phyloP scores from a whole-genome alignment of 2,113 vertebrate genomes.

The Sceloporus tristichus region DNA sequence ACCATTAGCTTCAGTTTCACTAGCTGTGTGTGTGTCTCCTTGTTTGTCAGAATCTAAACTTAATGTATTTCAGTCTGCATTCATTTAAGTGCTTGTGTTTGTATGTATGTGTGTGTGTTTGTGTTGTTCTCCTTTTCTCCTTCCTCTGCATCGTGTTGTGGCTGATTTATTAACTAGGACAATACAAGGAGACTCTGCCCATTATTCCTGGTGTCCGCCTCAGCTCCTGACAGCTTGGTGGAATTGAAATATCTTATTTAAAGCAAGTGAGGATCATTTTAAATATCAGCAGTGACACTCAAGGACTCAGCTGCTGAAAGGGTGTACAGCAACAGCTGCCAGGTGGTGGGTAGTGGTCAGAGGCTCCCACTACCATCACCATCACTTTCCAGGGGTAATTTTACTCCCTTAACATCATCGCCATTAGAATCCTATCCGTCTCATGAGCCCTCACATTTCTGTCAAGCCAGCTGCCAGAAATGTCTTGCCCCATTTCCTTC shows the following conservation, averaged over 20 bases:
- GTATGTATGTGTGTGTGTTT: not conserved
- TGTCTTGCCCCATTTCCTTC: not conserved
- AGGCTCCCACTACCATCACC: not conserved
- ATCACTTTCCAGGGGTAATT: constrained; percentile 11
- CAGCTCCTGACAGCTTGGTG: constrained; percentile 79
- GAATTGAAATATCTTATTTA: constrained; percentile 82
- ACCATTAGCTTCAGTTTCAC: not conserved
- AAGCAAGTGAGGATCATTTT: constrained; percentile 77
- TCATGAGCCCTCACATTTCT: not conserved
- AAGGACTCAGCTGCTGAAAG: constrained; percentile 76
- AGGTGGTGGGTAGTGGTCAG: not conserved
- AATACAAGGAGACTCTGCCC: constrained; percentile 76
- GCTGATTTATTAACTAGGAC: constrained; percentile 79
- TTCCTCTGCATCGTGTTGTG: constrained; percentile 7
- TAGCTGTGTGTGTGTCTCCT: not conserved
- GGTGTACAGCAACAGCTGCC: constrained; percentile 21
- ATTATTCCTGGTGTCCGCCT: constrained; percentile 71
- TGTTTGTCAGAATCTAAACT: not conserved
- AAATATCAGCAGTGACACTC: constrained; percentile 79
- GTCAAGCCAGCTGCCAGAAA: constrained; percentile 15
- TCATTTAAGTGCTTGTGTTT: fast-evolving
- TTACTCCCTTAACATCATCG: constrained; percentile 10
- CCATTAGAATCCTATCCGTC: constrained; percentile 46
- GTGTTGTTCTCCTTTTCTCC: not conserved
- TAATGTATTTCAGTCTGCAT: not conserved